These are phyloP conservation scores for Epizoanthus stellaris DNA, from an alignment of 92 coral and sea anemone genomes.

Conservation along the genomic window DNA sequence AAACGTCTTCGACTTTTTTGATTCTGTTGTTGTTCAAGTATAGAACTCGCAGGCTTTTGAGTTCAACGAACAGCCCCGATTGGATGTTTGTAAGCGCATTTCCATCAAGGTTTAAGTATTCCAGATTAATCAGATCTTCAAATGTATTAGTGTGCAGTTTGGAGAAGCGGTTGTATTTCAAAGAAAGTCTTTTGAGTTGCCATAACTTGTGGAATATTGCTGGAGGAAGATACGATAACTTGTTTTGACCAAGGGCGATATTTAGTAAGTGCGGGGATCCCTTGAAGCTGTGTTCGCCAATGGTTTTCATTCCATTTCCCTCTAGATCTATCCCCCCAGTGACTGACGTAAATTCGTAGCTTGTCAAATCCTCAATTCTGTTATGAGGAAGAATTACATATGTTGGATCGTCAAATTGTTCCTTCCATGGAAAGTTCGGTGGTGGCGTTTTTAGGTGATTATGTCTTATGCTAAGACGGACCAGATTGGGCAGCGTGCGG, in stretches of 20 bases:
- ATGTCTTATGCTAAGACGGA: background rate
- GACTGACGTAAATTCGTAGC: conserved; percentile 6
- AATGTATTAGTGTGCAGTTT: conserved; percentile 51
- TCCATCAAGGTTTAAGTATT: conserved; percentile 60
- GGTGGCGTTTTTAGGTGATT: conserved; percentile 3
- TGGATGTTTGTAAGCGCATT: conserved; percentile 55
- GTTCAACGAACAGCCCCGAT: conserved; percentile 44
- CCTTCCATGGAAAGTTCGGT: background rate
- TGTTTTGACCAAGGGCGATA: conserved; percentile 7
- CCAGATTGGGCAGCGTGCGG: background rate
- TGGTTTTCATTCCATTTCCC: background rate
- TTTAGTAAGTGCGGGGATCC: background rate
- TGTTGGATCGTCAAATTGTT: background rate
- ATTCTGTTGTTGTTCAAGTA: conserved; percentile 65
- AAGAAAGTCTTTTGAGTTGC: conserved; percentile 25
- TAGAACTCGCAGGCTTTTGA: conserved; percentile 47
- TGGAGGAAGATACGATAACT: background rate
- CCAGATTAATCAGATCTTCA: conserved; percentile 45
- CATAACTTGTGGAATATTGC: background rate
- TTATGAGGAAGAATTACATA: background rate
- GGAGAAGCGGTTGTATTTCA: conserved; percentile 62
- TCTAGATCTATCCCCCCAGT: background rate
- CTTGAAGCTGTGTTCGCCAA: background rate
- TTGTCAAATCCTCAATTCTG: conserved; percentile 8
- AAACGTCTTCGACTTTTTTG: conserved; percentile 39